Conservation (phyloP, 2,797 vertebrate species). For the Gymnodraco acuticeps region DNA sequence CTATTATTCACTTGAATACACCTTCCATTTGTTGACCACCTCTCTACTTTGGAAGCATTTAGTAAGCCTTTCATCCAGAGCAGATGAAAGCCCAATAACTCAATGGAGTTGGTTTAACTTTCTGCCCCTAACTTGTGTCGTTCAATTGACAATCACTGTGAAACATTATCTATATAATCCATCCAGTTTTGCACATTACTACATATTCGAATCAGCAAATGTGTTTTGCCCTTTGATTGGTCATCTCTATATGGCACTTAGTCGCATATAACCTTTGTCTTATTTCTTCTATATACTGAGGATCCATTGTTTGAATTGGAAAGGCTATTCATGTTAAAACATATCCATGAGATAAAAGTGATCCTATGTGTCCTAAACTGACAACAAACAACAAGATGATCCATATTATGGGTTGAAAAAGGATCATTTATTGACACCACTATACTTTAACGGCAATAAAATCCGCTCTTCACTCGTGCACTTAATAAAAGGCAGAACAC, state of each 20-base stretch:
- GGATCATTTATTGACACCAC: too few relatives aligned
- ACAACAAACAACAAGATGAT: not conserved
- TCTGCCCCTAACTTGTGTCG: not conserved
- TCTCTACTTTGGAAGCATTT: constrained; percentile 13
- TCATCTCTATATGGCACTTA: not conserved
- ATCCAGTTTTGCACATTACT: not conserved
- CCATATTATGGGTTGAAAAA: too few relatives aligned
- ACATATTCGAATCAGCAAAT: too few relatives aligned
- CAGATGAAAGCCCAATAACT: constrained; percentile 1
- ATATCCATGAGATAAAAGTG: not conserved
- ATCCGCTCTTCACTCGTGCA: too few relatives aligned
- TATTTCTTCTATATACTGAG: not conserved
- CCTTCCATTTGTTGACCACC: constrained; percentile 23
- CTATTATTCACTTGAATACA: not conserved
- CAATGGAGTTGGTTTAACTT: constrained; percentile 5
- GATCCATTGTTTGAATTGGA: not conserved
- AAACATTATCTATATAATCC: constrained; percentile 42
- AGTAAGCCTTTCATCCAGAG: not conserved
- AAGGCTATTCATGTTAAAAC: not conserved
- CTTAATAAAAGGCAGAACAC: too few relatives aligned
- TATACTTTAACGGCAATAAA: too few relatives aligned
- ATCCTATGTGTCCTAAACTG: not conserved
- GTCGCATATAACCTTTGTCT: not conserved
- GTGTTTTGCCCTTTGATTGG: too few relatives aligned
- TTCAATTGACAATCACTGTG: not conserved